Percentiles rank a stretch among this genome's conserved stretches.
Evolutionary conservation across 30 jellyfish, hydroid and myxozoan genomes (phyloP).

Genomic region (Rhopilema esculentum): DNA sequence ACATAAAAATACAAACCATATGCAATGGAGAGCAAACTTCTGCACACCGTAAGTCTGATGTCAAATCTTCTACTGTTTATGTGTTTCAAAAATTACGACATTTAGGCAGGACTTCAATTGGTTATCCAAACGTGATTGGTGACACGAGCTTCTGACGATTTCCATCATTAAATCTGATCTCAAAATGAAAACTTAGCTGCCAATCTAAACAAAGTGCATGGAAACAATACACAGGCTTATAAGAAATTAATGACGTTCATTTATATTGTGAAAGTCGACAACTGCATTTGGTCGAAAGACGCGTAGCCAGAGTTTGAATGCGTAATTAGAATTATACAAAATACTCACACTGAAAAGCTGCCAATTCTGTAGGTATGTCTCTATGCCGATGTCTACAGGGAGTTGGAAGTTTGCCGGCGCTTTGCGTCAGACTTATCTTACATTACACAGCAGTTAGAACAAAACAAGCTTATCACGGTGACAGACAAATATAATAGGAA

Average conservation of each 20-base stretch:
- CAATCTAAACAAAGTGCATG: background rate
- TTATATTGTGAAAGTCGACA: background rate
- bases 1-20: too few relatives aligned
- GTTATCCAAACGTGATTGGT: background rate
- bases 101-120: too few relatives aligned
- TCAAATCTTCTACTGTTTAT: too few relatives aligned
- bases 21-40: too few relatives aligned
- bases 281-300: background rate
- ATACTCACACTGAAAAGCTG: background rate
- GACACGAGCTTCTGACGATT: background rate
- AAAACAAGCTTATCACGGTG: background rate
- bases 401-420: background rate
- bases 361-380: background rate
- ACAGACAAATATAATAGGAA: background rate
- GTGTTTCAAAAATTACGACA: too few relatives aligned
- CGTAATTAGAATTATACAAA: background rate
- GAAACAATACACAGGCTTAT: background rate
- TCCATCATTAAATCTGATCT: background rate
- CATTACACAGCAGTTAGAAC: background rate
- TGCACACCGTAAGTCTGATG: too few relatives aligned
- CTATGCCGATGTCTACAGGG: background rate
- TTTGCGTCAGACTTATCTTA: background rate
- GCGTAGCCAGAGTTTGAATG: background rate
- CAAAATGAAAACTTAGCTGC: background rate
- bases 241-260: background rate